A percentile compares a stretch with the other conserved stretches of the same genome.
Evolutionary conservation across 2,113 vertebrate species (phyloP).

Genomic region (Mustela lutreola): DNA sequence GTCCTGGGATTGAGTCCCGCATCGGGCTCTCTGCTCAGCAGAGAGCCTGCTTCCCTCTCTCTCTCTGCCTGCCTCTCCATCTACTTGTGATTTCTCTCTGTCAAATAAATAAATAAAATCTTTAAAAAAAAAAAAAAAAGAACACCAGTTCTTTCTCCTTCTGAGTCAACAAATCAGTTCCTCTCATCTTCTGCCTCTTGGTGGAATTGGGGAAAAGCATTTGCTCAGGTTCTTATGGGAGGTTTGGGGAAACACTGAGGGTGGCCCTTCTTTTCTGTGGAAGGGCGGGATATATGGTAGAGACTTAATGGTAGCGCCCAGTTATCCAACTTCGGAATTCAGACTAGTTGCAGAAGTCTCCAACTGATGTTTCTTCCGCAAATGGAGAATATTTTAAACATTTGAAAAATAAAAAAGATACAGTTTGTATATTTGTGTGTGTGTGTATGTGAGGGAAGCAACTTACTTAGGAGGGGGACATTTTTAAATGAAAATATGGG

Average conservation of each 20-base stretch:
- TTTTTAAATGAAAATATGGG: constrained; percentile 46
- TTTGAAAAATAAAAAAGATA: constrained; percentile 57
- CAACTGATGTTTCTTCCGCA: not conserved
- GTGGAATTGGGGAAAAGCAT: not conserved
- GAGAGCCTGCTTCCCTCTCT: too few species aligned
- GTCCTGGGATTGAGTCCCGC: too few species aligned
- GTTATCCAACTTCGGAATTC: not conserved
- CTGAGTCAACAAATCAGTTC: not conserved
- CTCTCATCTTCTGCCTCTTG: not conserved
- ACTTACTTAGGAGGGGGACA: not conserved
- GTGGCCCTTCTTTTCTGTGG: not conserved
- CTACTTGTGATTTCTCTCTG: too few species aligned
- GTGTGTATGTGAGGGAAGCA: not conserved
- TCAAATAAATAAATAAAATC: too few species aligned
- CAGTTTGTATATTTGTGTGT: not conserved
- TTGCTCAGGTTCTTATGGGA: not conserved
- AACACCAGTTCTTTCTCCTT: not conserved
- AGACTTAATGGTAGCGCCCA: not conserved
- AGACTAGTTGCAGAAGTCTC: not conserved
- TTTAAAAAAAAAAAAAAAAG: too few species aligned
- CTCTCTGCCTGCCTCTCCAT: too few species aligned
- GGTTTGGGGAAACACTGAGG: not conserved
- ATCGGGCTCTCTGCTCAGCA: too few species aligned
- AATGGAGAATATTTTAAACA: not conserved
- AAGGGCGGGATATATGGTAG: not conserved